Evolutionary conservation across 2,113 vertebrate genomes (phyloP).

Genomic region (Pardalotus punctatus): DNA sequence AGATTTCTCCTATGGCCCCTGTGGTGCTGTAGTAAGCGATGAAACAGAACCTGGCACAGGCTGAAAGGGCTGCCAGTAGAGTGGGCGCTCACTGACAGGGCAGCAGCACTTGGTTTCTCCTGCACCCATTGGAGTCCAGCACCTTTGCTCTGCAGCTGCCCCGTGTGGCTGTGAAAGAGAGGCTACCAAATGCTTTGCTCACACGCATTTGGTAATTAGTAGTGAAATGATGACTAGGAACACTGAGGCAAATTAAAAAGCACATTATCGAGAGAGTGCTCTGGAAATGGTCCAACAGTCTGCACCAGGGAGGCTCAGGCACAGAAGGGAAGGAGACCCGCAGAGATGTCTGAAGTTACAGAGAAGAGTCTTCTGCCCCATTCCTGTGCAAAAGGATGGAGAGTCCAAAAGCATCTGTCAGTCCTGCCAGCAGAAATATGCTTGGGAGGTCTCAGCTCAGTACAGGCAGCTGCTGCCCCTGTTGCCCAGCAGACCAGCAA

Average conservation of each 20-base stretch:
- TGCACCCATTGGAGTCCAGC: accelerated
- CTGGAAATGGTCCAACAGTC: neutral
- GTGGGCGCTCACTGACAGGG: accelerated
- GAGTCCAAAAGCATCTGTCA: accelerated
- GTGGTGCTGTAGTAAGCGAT: neutral
- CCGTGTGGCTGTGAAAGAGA: accelerated
- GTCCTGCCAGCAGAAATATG: accelerated
- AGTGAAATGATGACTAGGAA: neutral
- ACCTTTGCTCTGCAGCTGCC: neutral
- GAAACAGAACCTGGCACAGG: neutral
- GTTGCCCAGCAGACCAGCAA: neutral
- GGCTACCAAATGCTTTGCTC: neutral
- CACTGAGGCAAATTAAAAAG: neutral
- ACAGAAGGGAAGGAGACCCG: neutral
- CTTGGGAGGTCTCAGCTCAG: neutral
- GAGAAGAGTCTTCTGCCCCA: neutral
- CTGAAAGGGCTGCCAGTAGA: neutral
- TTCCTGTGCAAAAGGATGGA: neutral
- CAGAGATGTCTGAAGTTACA: neutral
- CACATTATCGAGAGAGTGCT: accelerated
- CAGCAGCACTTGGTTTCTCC: accelerated
- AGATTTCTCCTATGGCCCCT: neutral
- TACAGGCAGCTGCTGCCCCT: neutral
- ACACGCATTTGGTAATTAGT: neutral
- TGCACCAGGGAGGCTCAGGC: neutral